Evolutionary conservation across 2,113 vertebrate genomes (phyloP).

Genomic region (Zosterops hypoxanthus): DNA sequence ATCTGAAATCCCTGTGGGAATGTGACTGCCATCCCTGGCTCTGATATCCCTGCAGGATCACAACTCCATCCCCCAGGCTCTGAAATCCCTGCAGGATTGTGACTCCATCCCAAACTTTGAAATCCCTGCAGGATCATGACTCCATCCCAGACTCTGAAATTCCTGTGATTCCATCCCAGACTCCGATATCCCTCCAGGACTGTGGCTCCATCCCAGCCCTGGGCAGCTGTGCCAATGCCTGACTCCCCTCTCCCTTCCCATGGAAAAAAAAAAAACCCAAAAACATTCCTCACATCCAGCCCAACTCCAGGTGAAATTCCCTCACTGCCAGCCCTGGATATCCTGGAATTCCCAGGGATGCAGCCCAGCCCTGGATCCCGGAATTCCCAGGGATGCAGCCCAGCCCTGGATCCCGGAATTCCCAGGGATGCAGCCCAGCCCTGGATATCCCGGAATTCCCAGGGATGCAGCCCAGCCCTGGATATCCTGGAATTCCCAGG

Average conservation of each 20-base stretch:
- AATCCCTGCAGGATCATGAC: too few relatives aligned
- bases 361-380: too few relatives aligned
- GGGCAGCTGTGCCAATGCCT: not conserved
- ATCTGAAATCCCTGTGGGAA: too few relatives aligned
- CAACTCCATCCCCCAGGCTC: too few relatives aligned
- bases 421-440: not conserved
- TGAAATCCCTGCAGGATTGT: too few relatives aligned
- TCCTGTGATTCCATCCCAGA: too few relatives aligned
- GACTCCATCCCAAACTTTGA: too few relatives aligned
- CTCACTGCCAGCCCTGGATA: not conserved
- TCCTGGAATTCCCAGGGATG: not conserved
- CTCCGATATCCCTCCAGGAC: too few relatives aligned
- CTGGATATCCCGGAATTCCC: not conserved
- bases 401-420: not conserved
- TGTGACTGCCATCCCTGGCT: too few relatives aligned
- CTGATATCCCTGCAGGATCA: too few relatives aligned
- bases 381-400: not conserved
- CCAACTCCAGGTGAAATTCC: fast-evolving
- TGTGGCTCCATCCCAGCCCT: not conserved
- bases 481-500: not conserved
- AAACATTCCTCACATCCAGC: fast-evolving
- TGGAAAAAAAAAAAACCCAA: too few relatives aligned
- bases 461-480: not conserved
- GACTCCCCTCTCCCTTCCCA: not conserved
- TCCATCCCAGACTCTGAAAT: not conserved